phyloP scores from a whole-genome alignment of 64 coral and sea anemone genomes.

The Pocillopora verrucosa region DNA sequence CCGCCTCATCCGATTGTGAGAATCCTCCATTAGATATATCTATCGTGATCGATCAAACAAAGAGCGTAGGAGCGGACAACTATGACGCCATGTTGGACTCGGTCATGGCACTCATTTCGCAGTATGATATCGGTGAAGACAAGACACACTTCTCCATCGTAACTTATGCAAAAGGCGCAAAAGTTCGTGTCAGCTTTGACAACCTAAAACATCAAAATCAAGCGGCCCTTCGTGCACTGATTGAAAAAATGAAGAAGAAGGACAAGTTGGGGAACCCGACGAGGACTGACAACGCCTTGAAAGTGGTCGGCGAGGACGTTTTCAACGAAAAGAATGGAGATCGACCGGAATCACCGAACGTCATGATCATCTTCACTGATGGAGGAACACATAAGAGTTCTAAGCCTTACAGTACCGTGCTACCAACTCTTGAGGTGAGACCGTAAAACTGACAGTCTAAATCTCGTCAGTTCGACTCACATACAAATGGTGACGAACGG shows the following conservation, averaged over 20 bases:
- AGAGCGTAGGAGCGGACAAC: background rate
- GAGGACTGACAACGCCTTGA: constrained; percentile 31
- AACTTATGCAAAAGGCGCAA: background rate
- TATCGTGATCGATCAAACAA: constrained; percentile 12
- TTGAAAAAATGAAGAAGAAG: background rate
- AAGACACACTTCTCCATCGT: constrained; percentile 10
- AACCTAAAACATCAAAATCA: background rate
- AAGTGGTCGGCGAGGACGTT: background rate
- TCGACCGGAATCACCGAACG: constrained; percentile 19
- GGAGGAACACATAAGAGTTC: constrained; percentile 12
- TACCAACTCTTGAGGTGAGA: constrained; percentile 11
- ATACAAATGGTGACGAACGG: too few species aligned
- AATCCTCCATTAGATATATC: constrained; percentile 12
- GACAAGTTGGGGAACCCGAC: constrained; percentile 15
- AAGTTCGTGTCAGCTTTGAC: background rate
- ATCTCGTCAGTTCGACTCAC: too few species aligned
- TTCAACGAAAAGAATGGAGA: constrained; percentile 31
- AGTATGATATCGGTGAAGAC: constrained; percentile 8
- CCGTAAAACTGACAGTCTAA: too few species aligned
- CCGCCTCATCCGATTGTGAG: background rate
- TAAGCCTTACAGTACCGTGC: background rate
- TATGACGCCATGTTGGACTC: background rate
- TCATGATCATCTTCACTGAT: constrained; percentile 59
- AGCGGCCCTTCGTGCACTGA: background rate
- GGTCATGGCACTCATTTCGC: background rate